phyloP scores from a whole-genome alignment of 2,113 vertebrate genomes.

The Crypturellus undulatus region DNA sequence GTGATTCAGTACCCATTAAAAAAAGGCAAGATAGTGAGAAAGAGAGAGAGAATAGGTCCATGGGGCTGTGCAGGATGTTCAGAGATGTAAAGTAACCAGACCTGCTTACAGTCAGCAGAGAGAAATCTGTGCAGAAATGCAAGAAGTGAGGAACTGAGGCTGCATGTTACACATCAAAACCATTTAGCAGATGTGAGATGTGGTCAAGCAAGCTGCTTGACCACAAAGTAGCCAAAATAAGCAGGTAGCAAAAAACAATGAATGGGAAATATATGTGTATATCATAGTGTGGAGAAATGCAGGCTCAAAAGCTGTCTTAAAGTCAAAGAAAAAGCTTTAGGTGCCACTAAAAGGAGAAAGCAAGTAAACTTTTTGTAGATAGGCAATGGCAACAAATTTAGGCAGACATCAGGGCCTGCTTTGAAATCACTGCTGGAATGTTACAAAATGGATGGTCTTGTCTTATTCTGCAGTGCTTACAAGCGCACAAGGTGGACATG shows the following conservation, averaged over 20 bases:
- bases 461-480: background rate
- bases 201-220: background rate
- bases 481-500: background rate
- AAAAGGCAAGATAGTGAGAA: too few species aligned
- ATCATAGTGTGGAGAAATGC: background rate
- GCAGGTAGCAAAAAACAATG: background rate
- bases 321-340: background rate
- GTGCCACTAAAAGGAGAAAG: background rate
- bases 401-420: background rate
- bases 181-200: background rate
- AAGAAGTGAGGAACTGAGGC: background rate
- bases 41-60: rapidly evolving
- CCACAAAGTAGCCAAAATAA: background rate
- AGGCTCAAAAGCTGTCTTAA: background rate
- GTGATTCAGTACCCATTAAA: background rate
- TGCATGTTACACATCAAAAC: background rate
- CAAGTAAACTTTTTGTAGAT: background rate
- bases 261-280: background rate
- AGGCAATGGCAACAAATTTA: background rate
- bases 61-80: background rate
- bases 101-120: background rate
- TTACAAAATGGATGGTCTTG: background rate
- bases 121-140: background rate
- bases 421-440: background rate
- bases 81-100: background rate